Evolutionary conservation across 2,113 vertebrate genomes (phyloP).

Genomic region (Natator depressus): DNA sequence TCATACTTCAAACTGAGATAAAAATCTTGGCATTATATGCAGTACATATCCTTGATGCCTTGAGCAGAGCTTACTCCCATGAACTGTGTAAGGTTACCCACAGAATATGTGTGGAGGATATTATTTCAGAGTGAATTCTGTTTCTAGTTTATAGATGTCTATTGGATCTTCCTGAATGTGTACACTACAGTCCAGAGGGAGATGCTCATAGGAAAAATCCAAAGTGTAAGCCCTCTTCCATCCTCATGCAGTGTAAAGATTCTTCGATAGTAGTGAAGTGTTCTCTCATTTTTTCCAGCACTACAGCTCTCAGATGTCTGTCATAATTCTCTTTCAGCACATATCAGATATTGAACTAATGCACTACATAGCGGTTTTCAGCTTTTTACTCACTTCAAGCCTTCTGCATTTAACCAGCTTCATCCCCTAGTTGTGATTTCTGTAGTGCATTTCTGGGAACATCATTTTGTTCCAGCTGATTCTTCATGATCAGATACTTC

Average conservation of each 20-base stretch:
- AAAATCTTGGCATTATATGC: neutral
- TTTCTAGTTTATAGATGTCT: slow-evolving; percentile 19
- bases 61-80: neutral
- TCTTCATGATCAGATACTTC: neutral
- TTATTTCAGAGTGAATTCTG: neutral
- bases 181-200: neutral
- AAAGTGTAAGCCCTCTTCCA: neutral
- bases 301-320: slow-evolving; percentile 35
- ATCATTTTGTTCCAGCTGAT: slow-evolving; percentile 9
- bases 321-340: neutral
- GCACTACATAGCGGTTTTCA: neutral
- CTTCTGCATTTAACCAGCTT: slow-evolving; percentile 4
- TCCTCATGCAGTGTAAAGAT: slow-evolving; percentile 16
- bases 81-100: neutral
- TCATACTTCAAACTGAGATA: neutral
- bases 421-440: slow-evolving; percentile 22
- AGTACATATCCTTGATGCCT: neutral
- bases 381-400: neutral
- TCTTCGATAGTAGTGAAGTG: neutral
- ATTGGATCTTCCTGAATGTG: slow-evolving; percentile 20
- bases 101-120: neutral
- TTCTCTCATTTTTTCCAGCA: slow-evolving; percentile 17
- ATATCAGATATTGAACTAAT: neutral
- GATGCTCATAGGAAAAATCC: slow-evolving; percentile 11
- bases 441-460: neutral